These are phyloP conservation scores for Cottoperca gobio DNA, from an alignment of 2,797 vertebrate genomes.

Conservation along the genomic window DNA sequence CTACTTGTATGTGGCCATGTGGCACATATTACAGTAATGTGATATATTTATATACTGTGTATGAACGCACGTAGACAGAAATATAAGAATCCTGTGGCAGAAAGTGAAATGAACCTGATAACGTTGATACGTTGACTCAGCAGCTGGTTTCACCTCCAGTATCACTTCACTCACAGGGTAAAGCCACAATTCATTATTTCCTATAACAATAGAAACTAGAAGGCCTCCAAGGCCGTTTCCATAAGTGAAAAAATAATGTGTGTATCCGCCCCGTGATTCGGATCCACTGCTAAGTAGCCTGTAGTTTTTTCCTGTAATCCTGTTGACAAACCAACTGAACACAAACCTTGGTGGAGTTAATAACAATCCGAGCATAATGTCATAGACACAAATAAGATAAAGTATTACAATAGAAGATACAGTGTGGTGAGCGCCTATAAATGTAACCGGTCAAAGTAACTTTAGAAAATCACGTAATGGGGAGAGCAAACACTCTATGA, in stretches of 20 bases:
- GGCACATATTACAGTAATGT: background rate
- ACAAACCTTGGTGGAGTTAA: no score
- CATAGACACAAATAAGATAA: no score
- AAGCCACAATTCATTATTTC: background rate
- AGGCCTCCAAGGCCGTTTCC: no score
- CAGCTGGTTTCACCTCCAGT: background rate
- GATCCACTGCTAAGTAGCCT: no score
- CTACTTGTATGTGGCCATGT: background rate
- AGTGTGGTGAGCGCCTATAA: no score
- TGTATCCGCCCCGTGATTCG: no score
- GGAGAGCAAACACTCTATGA: no score
- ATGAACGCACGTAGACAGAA: background rate
- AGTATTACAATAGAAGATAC: no score
- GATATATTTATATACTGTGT: conserved; percentile 5
- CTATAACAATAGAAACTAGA: background rate
- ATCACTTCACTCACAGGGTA: background rate
- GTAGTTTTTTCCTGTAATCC: no score
- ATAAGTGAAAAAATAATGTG: no score
- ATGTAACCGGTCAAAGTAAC: background rate
- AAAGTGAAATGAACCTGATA: conserved; percentile 10
- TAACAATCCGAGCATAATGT: no score
- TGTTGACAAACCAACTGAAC: no score
- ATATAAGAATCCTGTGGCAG: background rate
- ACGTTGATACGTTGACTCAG: conserved; percentile 15
- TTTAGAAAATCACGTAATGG: background rate